Evolutionary conservation across 2,888 invertebrate species (phyloP).

Genomic region (Erpobdella octoculata): DNA sequence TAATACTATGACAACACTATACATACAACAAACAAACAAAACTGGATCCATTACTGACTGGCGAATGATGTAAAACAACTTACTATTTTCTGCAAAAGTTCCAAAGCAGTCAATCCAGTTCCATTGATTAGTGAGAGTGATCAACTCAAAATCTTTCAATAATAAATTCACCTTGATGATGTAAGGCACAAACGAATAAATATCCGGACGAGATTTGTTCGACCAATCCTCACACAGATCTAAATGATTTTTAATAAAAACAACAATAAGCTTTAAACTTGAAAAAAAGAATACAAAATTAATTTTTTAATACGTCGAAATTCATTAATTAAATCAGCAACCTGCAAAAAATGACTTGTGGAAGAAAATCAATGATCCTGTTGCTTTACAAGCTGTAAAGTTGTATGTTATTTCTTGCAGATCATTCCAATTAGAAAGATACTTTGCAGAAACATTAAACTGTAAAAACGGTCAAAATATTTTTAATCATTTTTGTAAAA

Average conservation of each 20-base stretch:
- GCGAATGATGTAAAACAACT: constrained; percentile 33
- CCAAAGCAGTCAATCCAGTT: constrained; percentile 88
- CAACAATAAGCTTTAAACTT: not conserved
- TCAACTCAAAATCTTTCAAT: constrained; percentile 86
- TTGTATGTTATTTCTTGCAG: constrained; percentile 88
- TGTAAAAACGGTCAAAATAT: constrained; percentile 34
- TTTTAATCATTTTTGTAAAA: too few species aligned
- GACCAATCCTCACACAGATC: constrained; percentile 92
- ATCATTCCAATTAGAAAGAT: constrained; percentile 89
- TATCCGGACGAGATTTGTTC: constrained; percentile 67
- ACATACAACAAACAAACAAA: too few species aligned
- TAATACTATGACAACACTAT: too few species aligned
- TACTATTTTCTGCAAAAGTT: constrained; percentile 82
- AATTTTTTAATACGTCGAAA: too few species aligned
- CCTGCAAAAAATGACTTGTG: constrained; percentile 90
- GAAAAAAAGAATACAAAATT: not conserved
- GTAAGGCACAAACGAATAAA: constrained; percentile 89
- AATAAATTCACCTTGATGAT: constrained; percentile 85
- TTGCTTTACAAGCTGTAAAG: constrained; percentile 86
- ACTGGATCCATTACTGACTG: too few species aligned
- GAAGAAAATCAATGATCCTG: constrained; percentile 80
- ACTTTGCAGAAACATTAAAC: constrained; percentile 77
- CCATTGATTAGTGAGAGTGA: constrained; percentile 85
- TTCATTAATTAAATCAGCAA: constrained; percentile 43
- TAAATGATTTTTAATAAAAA: constrained; percentile 34